Evolutionary conservation across 2,888 invertebrate genomes (phyloP).

Genomic region (Axea sp.): DNA sequence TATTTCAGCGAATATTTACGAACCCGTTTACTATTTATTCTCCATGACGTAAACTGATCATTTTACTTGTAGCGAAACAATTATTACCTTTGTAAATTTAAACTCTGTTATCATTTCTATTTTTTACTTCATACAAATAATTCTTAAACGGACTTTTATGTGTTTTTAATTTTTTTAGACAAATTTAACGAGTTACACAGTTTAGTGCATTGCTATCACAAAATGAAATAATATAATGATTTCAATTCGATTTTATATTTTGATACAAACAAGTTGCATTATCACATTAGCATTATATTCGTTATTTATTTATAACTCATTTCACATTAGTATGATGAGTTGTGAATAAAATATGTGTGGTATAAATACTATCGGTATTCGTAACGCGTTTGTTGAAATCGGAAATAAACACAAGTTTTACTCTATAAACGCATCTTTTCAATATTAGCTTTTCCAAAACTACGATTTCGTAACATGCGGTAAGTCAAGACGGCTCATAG

Average conservation of each 20-base stretch:
- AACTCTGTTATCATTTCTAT: no score
- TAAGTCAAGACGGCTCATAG: constrained; percentile 26
- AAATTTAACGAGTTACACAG: no score
- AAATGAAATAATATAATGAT: no score
- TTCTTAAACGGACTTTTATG: no score
- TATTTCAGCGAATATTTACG: constrained; percentile 72
- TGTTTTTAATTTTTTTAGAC: no score
- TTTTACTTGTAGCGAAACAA: constrained; percentile 37
- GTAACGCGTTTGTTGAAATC: constrained; percentile 37
- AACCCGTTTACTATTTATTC: constrained; percentile 56
- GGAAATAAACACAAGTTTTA: constrained; percentile 47
- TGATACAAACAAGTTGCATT: no score
- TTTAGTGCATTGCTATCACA: no score
- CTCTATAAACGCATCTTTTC: constrained; percentile 37
- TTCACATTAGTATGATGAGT: no score
- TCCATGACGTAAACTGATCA: constrained; percentile 43
- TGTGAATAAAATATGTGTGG: constrained; percentile 11
- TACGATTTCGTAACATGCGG: constrained; percentile 11
- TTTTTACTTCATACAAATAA: no score
- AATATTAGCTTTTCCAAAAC: constrained; percentile 33
- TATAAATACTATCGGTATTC: constrained; percentile 32
- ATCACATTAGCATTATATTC: no score
- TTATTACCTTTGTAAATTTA: constrained; percentile 6
- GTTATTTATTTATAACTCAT: no score
- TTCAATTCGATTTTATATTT: no score